phyloP scores from a whole-genome alignment of 2,888 invertebrate species.

The Caenorhabditis wallacei region DNA sequence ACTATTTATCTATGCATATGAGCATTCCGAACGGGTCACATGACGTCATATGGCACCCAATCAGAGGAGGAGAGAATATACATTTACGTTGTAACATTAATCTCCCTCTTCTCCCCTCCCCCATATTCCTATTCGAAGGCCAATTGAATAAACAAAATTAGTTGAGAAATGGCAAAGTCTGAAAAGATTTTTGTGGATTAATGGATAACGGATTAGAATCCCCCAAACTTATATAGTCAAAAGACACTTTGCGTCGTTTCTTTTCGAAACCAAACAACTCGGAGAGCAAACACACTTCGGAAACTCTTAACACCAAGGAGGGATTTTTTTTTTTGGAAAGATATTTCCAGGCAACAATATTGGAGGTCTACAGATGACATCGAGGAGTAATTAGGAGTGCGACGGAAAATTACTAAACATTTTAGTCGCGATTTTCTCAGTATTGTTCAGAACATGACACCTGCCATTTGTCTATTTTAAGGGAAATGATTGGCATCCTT shows the following conservation, averaged over 20 bases:
- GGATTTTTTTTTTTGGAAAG: too few species aligned
- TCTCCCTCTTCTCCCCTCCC: constrained; percentile 8
- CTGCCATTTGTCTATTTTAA: too few species aligned
- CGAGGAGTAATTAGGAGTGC: too few species aligned
- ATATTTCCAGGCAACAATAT: too few species aligned
- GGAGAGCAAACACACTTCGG: constrained; percentile 4
- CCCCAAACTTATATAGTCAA: too few species aligned
- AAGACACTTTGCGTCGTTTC: neutral
- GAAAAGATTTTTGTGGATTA: neutral
- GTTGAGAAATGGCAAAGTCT: neutral
- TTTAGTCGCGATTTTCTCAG: too few species aligned
- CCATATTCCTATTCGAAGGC: constrained; percentile 21
- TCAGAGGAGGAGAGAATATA: constrained; percentile 31
- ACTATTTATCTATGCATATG: constrained; percentile 47
- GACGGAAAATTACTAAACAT: too few species aligned
- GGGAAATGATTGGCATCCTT: too few species aligned
- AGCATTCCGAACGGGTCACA: constrained; percentile 30
- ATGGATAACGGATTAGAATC: neutral
- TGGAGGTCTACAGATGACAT: too few species aligned
- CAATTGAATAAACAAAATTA: constrained; percentile 45
- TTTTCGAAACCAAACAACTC: constrained; percentile 1
- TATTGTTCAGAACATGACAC: too few species aligned
- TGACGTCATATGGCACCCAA: constrained; percentile 48
- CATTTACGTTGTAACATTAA: constrained; percentile 45
- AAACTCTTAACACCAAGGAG: too few species aligned